Conservation (phyloP, 2,888 invertebrate species). For the Agrochola lota region DNA sequence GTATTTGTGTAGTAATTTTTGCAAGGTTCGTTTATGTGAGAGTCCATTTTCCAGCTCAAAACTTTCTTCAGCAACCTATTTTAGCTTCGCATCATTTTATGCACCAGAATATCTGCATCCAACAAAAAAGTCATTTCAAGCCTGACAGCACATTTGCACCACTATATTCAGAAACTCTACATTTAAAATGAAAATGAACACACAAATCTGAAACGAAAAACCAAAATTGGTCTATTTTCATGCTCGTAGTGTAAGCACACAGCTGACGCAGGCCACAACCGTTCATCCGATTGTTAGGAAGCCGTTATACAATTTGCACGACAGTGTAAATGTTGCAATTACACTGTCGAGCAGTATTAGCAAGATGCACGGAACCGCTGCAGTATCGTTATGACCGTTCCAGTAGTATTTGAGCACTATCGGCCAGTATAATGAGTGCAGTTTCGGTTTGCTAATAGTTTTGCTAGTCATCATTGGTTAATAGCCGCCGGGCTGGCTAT, state of each 20-base stretch:
- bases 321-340: conserved; percentile 68
- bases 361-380: conserved; percentile 57
- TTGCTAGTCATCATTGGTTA: conserved; percentile 53
- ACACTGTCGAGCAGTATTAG: conserved; percentile 62
- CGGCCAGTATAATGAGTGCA: conserved; percentile 46
- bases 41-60: conserved; percentile 31
- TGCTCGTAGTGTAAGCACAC: conserved; percentile 48
- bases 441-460: conserved; percentile 61
- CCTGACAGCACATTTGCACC: conserved; percentile 52
- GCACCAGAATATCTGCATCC: conserved; percentile 18
- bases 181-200: conserved; percentile 62
- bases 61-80: conserved; percentile 41
- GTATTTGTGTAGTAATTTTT: neutral
- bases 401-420: conserved; percentile 47
- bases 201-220: conserved; percentile 64
- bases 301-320: conserved; percentile 64
- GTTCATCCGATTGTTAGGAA: conserved; percentile 64
- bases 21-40: neutral
- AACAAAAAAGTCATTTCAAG: conserved; percentile 57
- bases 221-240: conserved; percentile 66
- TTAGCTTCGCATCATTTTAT: conserved; percentile 42
- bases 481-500: conserved; percentile 43
- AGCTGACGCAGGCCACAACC: conserved; percentile 65
- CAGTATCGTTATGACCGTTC: conserved; percentile 49
- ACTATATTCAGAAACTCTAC: conserved; percentile 55